Percentiles rank a stretch among this genome's conserved stretches.
Conservation (phyloP, 2,888 invertebrate genomes). For the Caenorhabditis japonica region DNA sequence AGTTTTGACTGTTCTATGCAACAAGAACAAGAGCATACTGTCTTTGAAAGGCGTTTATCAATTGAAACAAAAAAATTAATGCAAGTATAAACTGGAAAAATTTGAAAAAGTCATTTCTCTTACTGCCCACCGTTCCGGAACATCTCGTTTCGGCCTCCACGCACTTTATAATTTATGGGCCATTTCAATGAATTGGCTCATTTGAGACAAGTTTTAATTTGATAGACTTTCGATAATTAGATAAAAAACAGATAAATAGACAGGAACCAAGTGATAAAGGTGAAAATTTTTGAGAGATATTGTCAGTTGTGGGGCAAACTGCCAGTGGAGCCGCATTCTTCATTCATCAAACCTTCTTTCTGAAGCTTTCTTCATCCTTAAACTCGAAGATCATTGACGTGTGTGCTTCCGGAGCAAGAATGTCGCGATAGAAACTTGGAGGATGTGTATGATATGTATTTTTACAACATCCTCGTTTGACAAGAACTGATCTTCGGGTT, state of each 20-base stretch:
- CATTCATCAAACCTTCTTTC: conserved; percentile 42
- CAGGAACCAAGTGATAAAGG: conserved; percentile 23
- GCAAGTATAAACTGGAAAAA: conserved; percentile 16
- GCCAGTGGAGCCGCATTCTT: conserved; percentile 20
- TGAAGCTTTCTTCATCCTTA: conserved; percentile 8
- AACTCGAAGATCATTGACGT: conserved; percentile 45
- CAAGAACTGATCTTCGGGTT: conserved; percentile 34
- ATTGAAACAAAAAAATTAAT: not conserved
- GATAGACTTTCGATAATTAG: conserved; percentile 27
- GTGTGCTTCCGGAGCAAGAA: conserved; percentile 9
- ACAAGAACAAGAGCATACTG: not conserved
- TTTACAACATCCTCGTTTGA: conserved; percentile 24
- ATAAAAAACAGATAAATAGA: conserved; percentile 46
- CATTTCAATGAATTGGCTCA: not conserved
- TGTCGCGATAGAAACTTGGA: conserved; percentile 22
- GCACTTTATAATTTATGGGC: not conserved
- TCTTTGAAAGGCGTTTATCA: not conserved
- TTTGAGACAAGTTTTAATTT: conserved; percentile 39
- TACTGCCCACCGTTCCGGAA: conserved; percentile 30
- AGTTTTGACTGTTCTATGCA: conserved; percentile 38
- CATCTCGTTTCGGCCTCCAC: not conserved
- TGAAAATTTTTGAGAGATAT: conserved; percentile 50
- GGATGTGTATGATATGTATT: conserved; percentile 39
- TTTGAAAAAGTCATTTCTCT: conserved; percentile 11
- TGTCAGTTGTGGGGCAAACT: conserved; percentile 46